phyloP scores from a whole-genome alignment of 2,888 invertebrate genomes.

The Agrochola macilenta region DNA sequence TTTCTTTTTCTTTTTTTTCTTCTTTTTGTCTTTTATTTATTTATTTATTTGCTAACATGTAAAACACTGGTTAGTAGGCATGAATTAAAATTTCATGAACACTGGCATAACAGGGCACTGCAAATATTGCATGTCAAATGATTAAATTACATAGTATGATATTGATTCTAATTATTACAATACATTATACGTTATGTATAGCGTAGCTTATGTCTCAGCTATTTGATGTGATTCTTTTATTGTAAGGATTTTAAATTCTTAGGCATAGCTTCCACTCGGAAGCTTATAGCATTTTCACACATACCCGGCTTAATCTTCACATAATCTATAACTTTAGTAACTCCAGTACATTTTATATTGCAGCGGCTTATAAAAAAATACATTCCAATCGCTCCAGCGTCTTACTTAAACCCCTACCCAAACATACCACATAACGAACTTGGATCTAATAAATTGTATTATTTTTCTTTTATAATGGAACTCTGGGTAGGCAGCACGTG shows the following conservation, averaged over 20 bases:
- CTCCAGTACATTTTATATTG: neutral
- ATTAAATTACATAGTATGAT: too few species aligned
- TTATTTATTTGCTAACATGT: too few species aligned
- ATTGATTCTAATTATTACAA: too few species aligned
- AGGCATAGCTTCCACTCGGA: neutral
- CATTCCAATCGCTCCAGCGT: conserved; percentile 23
- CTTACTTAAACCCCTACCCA: conserved; percentile 51
- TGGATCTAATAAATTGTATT: conserved; percentile 72
- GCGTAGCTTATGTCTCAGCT: neutral
- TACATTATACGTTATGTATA: too few species aligned
- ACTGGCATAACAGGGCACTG: too few species aligned
- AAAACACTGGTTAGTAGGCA: too few species aligned
- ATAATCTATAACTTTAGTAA: neutral
- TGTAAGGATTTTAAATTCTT: neutral
- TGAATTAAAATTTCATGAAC: too few species aligned
- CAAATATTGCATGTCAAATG: too few species aligned
- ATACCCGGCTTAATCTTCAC: neutral
- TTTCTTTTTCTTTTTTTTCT: too few species aligned
- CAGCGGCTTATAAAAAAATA: neutral
- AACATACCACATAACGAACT: conserved; percentile 67
- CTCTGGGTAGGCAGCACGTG: conserved; percentile 49
- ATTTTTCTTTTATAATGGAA: conserved; percentile 72
- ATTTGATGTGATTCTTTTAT: neutral
- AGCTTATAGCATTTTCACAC: neutral
- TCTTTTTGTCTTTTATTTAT: too few species aligned